These are phyloP conservation scores for Epizoanthus stellaris DNA, from an alignment of 92 coral and sea anemone species.

Conservation along the genomic window DNA sequence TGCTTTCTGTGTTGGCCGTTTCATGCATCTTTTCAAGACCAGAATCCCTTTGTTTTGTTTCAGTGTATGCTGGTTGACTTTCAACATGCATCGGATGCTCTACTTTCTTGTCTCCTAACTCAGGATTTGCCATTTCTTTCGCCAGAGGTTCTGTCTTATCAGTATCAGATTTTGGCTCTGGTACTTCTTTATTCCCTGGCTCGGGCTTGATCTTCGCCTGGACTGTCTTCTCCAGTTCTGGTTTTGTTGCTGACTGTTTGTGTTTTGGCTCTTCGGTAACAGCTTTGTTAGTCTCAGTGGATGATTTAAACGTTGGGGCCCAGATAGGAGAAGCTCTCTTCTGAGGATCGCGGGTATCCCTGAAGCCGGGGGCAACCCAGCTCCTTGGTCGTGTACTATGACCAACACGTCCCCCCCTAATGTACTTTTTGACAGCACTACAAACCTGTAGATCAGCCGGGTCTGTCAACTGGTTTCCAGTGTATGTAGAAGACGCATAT, in stretches of 20 bases:
- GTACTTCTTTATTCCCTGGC: neutral
- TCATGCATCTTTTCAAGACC: neutral
- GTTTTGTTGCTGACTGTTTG: neutral
- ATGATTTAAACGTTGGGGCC: conserved; percentile 57
- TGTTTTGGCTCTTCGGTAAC: neutral
- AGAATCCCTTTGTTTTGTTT: no score
- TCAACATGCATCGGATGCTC: neutral
- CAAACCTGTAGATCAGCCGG: conserved; percentile 30
- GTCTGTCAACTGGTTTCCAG: neutral
- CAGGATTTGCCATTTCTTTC: neutral
- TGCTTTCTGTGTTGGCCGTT: neutral
- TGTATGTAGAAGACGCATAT: no score
- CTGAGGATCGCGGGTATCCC: conserved; percentile 4
- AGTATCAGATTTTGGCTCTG: neutral
- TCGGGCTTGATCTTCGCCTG: neutral
- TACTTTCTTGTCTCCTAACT: neutral
- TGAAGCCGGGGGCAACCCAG: conserved; percentile 63
- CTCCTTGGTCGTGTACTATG: conserved; percentile 62
- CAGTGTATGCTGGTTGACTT: neutral
- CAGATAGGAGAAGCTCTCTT: conserved; percentile 37
- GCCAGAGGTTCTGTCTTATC: neutral
- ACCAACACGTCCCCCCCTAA: conserved; percentile 42
- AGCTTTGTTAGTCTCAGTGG: neutral
- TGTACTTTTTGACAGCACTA: conserved; percentile 44
- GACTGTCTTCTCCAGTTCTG: conserved; percentile 2